These are phyloP conservation scores for Cotesia chilonis DNA, from an alignment of 1,140 invertebrate genomes.

Conservation along the genomic window DNA sequence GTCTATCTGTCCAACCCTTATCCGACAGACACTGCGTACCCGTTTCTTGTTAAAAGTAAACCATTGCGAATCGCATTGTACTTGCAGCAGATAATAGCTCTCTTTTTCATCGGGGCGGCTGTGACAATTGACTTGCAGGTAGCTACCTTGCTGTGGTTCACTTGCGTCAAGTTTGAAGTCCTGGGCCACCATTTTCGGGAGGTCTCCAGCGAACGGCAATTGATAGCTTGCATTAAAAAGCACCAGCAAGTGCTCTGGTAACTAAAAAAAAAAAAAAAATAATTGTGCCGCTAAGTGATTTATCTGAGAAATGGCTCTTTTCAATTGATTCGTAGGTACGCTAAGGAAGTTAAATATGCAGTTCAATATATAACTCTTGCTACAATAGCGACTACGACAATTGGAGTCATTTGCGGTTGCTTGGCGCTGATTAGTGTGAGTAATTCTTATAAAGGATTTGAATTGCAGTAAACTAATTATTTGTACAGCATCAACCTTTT, in stretches of 20 bases:
- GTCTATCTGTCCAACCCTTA: constrained; percentile 34
- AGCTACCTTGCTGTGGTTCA: constrained; percentile 40
- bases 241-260: constrained; percentile 39
- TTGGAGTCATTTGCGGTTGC: constrained; percentile 39
- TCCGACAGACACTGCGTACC: constrained; percentile 45
- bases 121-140: constrained; percentile 42
- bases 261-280: constrained; percentile 9
- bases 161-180: constrained; percentile 41
- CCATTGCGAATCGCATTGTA: constrained; percentile 39
- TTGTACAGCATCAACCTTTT: constrained; percentile 35
- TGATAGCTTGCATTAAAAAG: constrained; percentile 31
- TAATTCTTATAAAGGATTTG: neutral
- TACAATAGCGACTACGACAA: constrained; percentile 35
- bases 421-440: constrained; percentile 43
- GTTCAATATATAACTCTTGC: constrained; percentile 37
- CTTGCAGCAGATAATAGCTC: constrained; percentile 38
- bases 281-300: constrained; percentile 1
- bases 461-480: neutral
- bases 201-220: constrained; percentile 19
- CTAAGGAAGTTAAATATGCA: constrained; percentile 33
- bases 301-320: too few species aligned
- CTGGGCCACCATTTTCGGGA: constrained; percentile 32
- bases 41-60: constrained; percentile 40
- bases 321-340: constrained; percentile 30
- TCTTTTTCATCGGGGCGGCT: constrained; percentile 37